Base-by-base conservation (phyloP, 2,888 invertebrate genomes). In the Drosophila infuscata region DNA sequence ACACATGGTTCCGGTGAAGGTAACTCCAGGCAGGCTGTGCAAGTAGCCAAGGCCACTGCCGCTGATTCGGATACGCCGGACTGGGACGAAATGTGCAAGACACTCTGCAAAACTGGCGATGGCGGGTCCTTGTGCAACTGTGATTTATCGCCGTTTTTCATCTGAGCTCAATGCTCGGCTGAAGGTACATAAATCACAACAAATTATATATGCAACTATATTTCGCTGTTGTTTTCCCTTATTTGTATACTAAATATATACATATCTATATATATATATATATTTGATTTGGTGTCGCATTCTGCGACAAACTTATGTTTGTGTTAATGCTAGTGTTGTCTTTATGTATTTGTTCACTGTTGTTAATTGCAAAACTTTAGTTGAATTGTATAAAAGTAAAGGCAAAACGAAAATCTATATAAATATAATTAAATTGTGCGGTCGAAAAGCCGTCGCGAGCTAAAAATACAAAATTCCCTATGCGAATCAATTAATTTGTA, bases 101-200 rank as follows among this genome's bases (percentile, higher is more conserved):
- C 94, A 8, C 94, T 95, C 85, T 96, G 96, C 92, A 93, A 94
- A 43, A 94, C 94, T 85, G 96, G 96, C 3, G 95, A 96, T 79
- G 96, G 96, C 65, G 96, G 96, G n/a, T 95, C 95, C 33, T 96
- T 96, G 74, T 96, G 96, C 94, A 95, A 96, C 92, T 96, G 96
- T 92, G 95, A 96, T 93, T 94, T 96, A 64, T 93, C 95, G 54
- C 96, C 96, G 3, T 95, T 95, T 81, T 81, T 88, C 81, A 89
- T 60, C 83, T 82, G 58, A 66, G 72, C 43, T 15, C 25, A 32
- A 7, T 38, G 68, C 69, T 72, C 29, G 20, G 63, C 33, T 59
- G 76, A 61, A 84, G 81, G 86, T 71, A 89, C 46, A 74, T 80
- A 75, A 80, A 83, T 89, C 82, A 79, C 83, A 86, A 71, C 56